A percentile compares a stretch with the other conserved stretches of the same genome.
phyloP scores from a whole-genome alignment of 2,797 vertebrate genomes.

The Cossypha niveicapilla region DNA sequence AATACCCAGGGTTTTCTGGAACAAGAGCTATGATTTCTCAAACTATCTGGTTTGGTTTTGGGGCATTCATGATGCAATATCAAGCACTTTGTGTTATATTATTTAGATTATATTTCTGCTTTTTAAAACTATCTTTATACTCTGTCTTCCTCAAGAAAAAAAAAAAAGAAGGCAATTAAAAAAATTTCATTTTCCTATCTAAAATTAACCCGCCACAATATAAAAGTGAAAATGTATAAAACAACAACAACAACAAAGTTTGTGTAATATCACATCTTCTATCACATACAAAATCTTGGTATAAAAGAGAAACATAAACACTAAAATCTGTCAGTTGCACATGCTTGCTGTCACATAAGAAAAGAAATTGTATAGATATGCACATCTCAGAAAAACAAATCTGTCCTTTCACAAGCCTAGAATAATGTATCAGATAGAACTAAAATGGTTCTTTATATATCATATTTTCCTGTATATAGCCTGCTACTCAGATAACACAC shows the following conservation, averaged over 20 bases:
- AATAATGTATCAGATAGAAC: slow-evolving; percentile 27
- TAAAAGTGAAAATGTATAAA: neutral
- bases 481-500: slow-evolving; percentile 3
- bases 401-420: neutral
- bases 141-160: neutral
- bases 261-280: neutral
- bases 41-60: neutral
- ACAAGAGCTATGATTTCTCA: neutral
- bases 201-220: neutral
- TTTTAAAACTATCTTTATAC: neutral
- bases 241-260: neutral
- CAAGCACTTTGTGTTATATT: neutral
- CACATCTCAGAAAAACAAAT: neutral
- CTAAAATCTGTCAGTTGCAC: neutral
- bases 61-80: neutral
- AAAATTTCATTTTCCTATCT: neutral
- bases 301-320: neutral
- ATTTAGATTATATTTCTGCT: neutral
- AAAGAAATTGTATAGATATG: neutral
- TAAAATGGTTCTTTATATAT: neutral
- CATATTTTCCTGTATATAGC: neutral
- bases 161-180: neutral
- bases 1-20: neutral
- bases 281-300: neutral
- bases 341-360: neutral